Conservation (phyloP, 2,113 vertebrate species). For the Argyrosomus japonicus region DNA sequence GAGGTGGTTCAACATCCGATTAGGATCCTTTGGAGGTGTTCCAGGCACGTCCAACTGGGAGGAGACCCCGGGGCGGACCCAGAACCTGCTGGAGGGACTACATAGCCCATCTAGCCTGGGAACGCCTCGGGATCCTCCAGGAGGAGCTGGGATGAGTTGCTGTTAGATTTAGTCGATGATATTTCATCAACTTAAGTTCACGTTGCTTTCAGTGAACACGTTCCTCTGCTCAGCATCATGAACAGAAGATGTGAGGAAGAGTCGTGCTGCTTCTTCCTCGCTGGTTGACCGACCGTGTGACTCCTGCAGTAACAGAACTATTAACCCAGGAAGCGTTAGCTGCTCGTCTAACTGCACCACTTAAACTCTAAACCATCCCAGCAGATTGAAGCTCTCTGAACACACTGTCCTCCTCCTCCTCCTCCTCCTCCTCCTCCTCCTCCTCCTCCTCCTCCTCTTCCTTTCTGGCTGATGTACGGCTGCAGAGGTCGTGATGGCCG, state of each 20-base stretch:
- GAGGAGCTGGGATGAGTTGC: no score
- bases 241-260: neutral
- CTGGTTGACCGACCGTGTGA: neutral
- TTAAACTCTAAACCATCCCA: neutral
- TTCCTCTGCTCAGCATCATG: neutral
- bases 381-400: conserved; percentile 2
- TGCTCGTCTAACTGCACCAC: neutral
- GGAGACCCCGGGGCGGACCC: no score
- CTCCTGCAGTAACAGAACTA: neutral
- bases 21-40: no score
- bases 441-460: no score
- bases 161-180: no score
- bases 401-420: neutral
- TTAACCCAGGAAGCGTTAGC: neutral
- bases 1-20: no score
- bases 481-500: conserved; percentile 6
- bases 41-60: no score
- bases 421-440: neutral
- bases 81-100: no score
- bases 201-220: no score
- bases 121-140: no score
- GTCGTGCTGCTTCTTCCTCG: neutral
- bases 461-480: conserved; percentile 25
- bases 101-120: no score
- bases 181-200: no score